Conservation (phyloP, 2,888 invertebrate genomes). For the Dasypogon diadema region DNA sequence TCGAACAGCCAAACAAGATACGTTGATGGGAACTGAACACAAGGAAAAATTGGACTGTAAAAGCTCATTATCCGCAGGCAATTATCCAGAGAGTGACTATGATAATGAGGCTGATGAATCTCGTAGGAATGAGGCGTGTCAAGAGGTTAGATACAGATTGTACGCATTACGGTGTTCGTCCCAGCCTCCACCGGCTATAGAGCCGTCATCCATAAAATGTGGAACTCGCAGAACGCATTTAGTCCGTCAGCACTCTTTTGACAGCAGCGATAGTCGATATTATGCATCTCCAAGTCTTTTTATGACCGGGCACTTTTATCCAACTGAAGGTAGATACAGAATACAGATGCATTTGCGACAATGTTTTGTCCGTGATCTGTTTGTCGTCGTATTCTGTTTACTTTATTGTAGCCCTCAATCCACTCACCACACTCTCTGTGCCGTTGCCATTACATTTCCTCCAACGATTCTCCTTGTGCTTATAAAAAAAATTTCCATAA, state of each 20-base stretch:
- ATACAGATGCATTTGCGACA: too few relatives aligned
- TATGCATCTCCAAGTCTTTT: constrained; percentile 65
- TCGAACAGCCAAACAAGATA: background rate
- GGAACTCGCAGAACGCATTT: background rate
- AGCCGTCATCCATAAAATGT: background rate
- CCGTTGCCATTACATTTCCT: too few relatives aligned
- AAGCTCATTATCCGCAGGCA: constrained; percentile 5
- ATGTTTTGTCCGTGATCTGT: background rate
- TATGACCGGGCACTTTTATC: constrained; percentile 58
- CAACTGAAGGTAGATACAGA: constrained; percentile 59
- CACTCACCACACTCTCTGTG: too few relatives aligned
- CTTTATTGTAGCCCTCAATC: too few relatives aligned
- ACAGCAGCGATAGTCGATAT: constrained; percentile 58
- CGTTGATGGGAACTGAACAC: background rate
- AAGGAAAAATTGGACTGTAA: constrained; percentile 19
- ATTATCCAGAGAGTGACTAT: constrained; percentile 13
- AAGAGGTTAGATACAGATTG: background rate
- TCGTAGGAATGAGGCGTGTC: background rate
- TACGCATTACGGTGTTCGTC: constrained; percentile 51
- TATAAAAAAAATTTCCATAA: too few relatives aligned
- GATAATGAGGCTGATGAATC: constrained; percentile 32
- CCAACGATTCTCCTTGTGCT: too few relatives aligned
- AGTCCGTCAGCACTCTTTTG: constrained; percentile 47
- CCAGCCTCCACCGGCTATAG: constrained; percentile 35
- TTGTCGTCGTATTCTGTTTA: background rate